Percentiles rank a stretch among this genome's conserved stretches.
These are phyloP conservation scores for Limnephilus rhombicus DNA, from an alignment of 2,888 invertebrate species.

Conservation along the genomic window DNA sequence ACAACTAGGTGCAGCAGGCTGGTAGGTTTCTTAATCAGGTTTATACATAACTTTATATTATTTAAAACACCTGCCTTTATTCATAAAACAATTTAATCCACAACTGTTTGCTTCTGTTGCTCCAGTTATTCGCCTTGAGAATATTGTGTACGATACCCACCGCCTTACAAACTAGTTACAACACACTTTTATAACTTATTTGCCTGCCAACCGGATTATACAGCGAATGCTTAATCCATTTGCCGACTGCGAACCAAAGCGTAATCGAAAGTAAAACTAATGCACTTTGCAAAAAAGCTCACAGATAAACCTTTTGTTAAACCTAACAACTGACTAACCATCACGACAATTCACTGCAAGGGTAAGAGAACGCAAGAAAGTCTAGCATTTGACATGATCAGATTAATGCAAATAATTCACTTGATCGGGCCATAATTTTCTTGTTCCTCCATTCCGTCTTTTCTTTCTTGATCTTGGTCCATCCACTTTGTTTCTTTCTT, in stretches of 20 bases:
- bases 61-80: slow-evolving; percentile 22
- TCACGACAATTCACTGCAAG: neutral
- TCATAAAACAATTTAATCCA: neutral
- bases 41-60: neutral
- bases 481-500: neutral
- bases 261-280: neutral
- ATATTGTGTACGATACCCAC: slow-evolving; percentile 32
- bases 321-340: neutral
- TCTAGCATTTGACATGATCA: neutral
- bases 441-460: neutral
- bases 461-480: neutral
- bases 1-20: neutral
- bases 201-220: slow-evolving; percentile 40
- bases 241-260: neutral
- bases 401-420: neutral
- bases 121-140: slow-evolving; percentile 18
- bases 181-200: slow-evolving; percentile 37
- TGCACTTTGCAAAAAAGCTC: neutral
- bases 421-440: neutral
- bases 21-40: neutral
- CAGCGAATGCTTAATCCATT: slow-evolving; percentile 22
- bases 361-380: neutral
- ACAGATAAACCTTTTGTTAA: neutral
- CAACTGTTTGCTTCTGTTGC: slow-evolving; percentile 16
- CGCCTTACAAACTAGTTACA: slow-evolving; percentile 17